Percentiles rank a stretch among this genome's conserved stretches.
These are phyloP conservation scores for Eupeodes latifasciatus DNA, from an alignment of 2,888 invertebrate species.

Conservation along the genomic window DNA sequence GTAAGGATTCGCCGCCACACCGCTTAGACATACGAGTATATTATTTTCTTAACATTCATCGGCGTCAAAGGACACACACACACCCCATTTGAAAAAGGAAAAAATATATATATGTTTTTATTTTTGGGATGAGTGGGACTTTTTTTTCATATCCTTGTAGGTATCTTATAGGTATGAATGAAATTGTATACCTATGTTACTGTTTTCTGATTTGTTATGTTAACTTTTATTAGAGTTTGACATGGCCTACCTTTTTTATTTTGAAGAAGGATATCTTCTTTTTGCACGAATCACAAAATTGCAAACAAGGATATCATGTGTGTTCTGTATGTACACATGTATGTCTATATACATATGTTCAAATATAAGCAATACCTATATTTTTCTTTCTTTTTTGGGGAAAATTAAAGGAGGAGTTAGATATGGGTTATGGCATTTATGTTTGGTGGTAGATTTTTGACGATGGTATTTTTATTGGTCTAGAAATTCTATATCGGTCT, in stretches of 20 bases:
- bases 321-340: neutral
- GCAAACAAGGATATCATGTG: conserved; percentile 25
- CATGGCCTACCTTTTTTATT: conserved; percentile 38
- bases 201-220: conserved; percentile 66
- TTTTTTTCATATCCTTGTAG: conserved; percentile 1
- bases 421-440: conserved; percentile 8
- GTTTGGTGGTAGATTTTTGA: conserved; percentile 30
- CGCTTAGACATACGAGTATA: neutral
- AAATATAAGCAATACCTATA: neutral
- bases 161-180: neutral
- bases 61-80: conserved; percentile 36
- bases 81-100: neutral
- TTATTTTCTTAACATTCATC: conserved; percentile 15
- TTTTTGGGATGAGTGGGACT: conserved; percentile 43
- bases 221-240: conserved; percentile 55
- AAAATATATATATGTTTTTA: conserved; percentile 7
- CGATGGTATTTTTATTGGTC: conserved; percentile 50
- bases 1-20: neutral
- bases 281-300: conserved; percentile 71
- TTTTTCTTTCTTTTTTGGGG: neutral
- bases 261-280: conserved; percentile 37
- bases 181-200: neutral
- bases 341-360: neutral
- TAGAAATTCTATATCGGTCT: conserved; percentile 13
- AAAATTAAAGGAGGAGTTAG: conserved; percentile 55